Evolutionary conservation across 2,888 invertebrate species (phyloP), one percentile per base, ranked within the genome.

Genomic region (Dusona sp.): DNA sequence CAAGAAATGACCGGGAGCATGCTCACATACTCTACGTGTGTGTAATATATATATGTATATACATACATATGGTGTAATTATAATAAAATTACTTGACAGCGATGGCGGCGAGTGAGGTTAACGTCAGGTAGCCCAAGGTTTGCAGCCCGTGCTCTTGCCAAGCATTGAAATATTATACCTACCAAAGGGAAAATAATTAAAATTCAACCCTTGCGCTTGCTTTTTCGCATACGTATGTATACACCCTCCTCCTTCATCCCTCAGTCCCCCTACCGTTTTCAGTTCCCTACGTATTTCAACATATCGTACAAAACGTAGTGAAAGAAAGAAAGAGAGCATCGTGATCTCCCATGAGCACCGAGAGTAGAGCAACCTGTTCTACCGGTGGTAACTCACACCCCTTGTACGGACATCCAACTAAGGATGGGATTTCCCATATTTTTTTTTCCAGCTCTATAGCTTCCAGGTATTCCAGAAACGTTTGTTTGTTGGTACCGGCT

Each of bases 181-280:
- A 92, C 93, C 94, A 93, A 93, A 94, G 94, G 93, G 93, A 94
- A 94, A 94, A 94, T 94, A 94, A 94, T 94, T 94, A 94, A 94
- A 94, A 94, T 94, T 94, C 94, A 94, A 93, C 93, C 94, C 94
- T 93, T 93, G 93, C 93, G 91, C 91, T 91, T 90, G 92, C 92
- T 87, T 87, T 79, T 83, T 84, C 84, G 75, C 83, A 83, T 79
- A 87, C 73, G 79, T 79, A 74, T 81, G 70, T 81, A 74, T 29
- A 54, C 36, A 11, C 29, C 78, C 25, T 42, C 42, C 73, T 67
- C 25, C 68, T 75, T 77, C 64, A 33, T 36, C 42, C 57, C 54
- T 68, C 36, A 25, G 16, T 22, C 51, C 64, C 45, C 1, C 6
- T 13, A 19, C 68, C 38, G 25, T 81, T 68, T 81, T 36, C 33